These are phyloP conservation scores for Tachycineta bicolor DNA, from an alignment of 2,113 vertebrate genomes.

Conservation along the genomic window DNA sequence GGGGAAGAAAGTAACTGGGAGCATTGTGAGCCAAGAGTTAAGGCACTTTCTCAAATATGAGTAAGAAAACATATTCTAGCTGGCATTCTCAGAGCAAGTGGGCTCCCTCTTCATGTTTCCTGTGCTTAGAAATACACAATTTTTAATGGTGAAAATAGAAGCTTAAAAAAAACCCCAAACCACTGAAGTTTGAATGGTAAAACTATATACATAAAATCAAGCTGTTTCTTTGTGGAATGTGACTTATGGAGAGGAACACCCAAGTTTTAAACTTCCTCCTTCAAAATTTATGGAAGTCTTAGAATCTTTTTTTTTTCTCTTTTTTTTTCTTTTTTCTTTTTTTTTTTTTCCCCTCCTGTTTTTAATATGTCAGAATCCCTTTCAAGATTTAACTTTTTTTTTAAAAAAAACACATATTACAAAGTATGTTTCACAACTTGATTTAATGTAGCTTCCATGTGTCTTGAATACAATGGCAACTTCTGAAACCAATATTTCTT, in stretches of 20 bases:
- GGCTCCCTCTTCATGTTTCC: neutral
- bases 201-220: slow-evolving; percentile 69
- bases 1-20: neutral
- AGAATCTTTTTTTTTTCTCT: neutral
- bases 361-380: slow-evolving; percentile 50
- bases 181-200: slow-evolving; percentile 63
- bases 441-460: slow-evolving; percentile 76
- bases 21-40: neutral
- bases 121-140: neutral
- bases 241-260: slow-evolving; percentile 69
- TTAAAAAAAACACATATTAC: slow-evolving; percentile 41
- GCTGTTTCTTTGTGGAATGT: slow-evolving; percentile 70
- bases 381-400: slow-evolving; percentile 62
- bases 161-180: neutral
- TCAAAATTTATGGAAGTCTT: slow-evolving; percentile 72
- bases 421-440: slow-evolving; percentile 72
- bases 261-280: slow-evolving; percentile 77
- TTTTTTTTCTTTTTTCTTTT: neutral
- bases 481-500: slow-evolving; percentile 77
- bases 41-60: neutral
- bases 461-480: slow-evolving; percentile 75
- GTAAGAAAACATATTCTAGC: neutral
- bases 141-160: slow-evolving; percentile 57
- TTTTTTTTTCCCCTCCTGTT: neutral
- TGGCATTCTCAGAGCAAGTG: neutral